Conservation (phyloP, 2,113 vertebrate genomes). For the Suricata suricatta region DNA sequence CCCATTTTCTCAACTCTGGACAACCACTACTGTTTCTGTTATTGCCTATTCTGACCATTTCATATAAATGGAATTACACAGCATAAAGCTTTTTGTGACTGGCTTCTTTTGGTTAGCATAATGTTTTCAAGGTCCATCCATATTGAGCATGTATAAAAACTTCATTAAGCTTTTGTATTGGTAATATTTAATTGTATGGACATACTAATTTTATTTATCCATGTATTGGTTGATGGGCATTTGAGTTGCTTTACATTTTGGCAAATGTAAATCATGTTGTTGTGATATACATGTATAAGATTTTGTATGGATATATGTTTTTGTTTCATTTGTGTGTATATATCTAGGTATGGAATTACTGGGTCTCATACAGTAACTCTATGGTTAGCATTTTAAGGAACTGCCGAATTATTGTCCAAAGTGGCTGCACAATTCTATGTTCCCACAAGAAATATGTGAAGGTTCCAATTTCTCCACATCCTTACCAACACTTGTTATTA, state of each 20-base stretch:
- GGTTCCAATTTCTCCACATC: background rate
- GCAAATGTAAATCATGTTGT: background rate
- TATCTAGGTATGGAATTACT: background rate
- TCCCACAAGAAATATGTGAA: background rate
- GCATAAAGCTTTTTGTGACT: background rate
- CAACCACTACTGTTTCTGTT: background rate
- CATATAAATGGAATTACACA: background rate
- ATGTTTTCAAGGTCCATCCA: background rate
- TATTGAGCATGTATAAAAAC: background rate
- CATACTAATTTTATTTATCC: background rate
- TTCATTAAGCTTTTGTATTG: background rate
- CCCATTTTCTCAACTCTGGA: background rate
- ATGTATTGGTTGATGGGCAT: background rate
- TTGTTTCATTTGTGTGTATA: background rate
- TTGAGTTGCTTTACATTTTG: conserved; percentile 6
- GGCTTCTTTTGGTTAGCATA: background rate
- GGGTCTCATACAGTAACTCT: background rate
- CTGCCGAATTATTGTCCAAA: background rate
- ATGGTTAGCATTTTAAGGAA: conserved; percentile 12
- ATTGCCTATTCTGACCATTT: background rate
- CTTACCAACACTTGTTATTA: background rate
- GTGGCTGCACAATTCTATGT: background rate
- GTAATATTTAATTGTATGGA: background rate
- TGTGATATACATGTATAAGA: background rate
- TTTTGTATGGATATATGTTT: background rate